A percentile compares a stretch with the other conserved stretches of the same genome.
Conservation (phyloP, 1,140 invertebrate species). For the Drosophila paulistorum region DNA sequence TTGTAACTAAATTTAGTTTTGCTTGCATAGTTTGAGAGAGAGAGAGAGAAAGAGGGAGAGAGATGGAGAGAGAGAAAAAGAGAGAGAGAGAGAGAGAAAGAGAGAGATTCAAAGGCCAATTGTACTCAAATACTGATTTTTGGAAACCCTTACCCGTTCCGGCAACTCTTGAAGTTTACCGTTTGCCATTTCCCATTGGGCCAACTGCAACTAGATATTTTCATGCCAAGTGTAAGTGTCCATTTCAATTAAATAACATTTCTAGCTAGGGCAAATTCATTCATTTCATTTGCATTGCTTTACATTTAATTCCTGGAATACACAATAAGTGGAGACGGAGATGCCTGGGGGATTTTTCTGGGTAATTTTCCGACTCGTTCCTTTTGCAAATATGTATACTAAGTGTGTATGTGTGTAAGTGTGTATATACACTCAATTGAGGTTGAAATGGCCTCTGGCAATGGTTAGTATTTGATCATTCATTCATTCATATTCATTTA, state of each 20-base stretch:
- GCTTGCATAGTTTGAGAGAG: neutral
- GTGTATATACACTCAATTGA: neutral
- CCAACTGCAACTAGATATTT: neutral
- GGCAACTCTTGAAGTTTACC: no score
- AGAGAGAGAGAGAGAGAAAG: no score
- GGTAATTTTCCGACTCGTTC: neutral
- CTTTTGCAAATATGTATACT: slow-evolving; percentile 3
- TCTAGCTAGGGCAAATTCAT: neutral
- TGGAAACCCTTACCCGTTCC: no score
- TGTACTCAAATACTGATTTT: neutral
- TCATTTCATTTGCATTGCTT: slow-evolving; percentile 19
- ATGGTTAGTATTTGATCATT: slow-evolving; percentile 31
- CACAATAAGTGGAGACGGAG: slow-evolving; percentile 5
- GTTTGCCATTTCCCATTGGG: neutral
- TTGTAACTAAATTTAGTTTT: slow-evolving; percentile 7
- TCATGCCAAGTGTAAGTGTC: slow-evolving; percentile 30
- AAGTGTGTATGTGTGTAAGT: neutral
- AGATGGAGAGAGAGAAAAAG: no score
- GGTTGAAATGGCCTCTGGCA: neutral
- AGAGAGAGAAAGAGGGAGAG: neutral
- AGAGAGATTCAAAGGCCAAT: neutral
- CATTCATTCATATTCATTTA: slow-evolving; percentile 42
- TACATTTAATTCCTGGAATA: slow-evolving; percentile 21
- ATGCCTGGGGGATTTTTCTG: slow-evolving; percentile 18
- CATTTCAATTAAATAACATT: slow-evolving; percentile 46